phyloP scores from a whole-genome alignment of 1,140 invertebrate species.

The Gryon sp. region DNA sequence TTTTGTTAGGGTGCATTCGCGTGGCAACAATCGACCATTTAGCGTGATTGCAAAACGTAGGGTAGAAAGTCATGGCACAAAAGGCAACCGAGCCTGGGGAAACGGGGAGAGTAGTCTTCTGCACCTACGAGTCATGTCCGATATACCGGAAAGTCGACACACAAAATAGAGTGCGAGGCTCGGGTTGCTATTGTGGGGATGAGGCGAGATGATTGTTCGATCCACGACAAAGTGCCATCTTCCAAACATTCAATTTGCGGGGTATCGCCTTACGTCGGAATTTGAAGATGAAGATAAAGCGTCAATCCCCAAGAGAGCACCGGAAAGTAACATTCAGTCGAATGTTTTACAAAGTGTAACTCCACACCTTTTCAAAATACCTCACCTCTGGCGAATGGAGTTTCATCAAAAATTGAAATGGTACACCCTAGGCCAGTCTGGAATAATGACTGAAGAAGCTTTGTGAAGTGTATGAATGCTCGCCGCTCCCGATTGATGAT shows the following conservation, averaged over 20 bases:
- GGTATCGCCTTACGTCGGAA: conserved; percentile 73
- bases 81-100: conserved; percentile 29
- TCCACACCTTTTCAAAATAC: conserved; percentile 57
- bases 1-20: conserved; percentile 69
- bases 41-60: conserved; percentile 67
- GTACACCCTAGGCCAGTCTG: conserved; percentile 9
- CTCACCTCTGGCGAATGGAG: conserved; percentile 45
- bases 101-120: too few species aligned
- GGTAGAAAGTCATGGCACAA: conserved; percentile 59
- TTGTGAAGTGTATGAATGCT: conserved; percentile 20
- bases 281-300: conserved; percentile 70
- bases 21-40: conserved; percentile 68
- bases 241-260: conserved; percentile 74
- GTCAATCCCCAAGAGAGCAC: conserved; percentile 32
- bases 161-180: conserved; percentile 34
- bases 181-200: conserved; percentile 30
- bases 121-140: conserved; percentile 46
- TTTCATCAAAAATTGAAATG: conserved; percentile 53
- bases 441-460: conserved; percentile 16
- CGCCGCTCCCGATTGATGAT: too few species aligned
- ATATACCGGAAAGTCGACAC: conserved; percentile 40
- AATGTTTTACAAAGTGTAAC: conserved; percentile 67
- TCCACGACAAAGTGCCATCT: conserved; percentile 54
- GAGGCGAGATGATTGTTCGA: conserved; percentile 48
- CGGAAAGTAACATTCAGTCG: conserved; percentile 47